Conservation (phyloP, 2,113 vertebrate genomes). For the Panurus biarmicus region DNA sequence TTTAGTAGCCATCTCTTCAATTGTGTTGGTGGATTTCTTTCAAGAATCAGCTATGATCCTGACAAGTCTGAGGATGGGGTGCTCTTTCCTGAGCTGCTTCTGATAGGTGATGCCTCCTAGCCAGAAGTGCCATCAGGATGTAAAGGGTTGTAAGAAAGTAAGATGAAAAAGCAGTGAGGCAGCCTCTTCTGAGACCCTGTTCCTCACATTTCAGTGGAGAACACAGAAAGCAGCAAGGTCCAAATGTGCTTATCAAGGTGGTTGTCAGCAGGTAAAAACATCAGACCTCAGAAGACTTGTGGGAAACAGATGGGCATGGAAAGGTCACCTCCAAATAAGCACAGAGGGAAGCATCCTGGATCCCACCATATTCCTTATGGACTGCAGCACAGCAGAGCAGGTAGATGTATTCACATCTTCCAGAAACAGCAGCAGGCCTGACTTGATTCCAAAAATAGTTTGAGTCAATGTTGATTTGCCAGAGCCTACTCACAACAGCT, state of each 20-base stretch:
- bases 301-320: neutral
- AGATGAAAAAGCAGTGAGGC: neutral
- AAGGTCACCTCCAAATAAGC: conserved; percentile 14
- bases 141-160: neutral
- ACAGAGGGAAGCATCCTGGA: neutral
- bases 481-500: conserved; percentile 44
- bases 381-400: neutral
- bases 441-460: conserved; percentile 41
- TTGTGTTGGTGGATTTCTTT: neutral
- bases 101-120: neutral
- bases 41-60: neutral
- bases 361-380: neutral
- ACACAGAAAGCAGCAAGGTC: neutral
- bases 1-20: neutral
- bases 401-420: conserved; percentile 14
- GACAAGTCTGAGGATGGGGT: neutral
- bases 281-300: neutral
- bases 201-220: neutral
- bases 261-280: neutral
- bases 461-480: conserved; percentile 45
- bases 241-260: neutral
- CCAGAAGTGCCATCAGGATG: neutral
- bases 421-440: conserved; percentile 35
- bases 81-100: neutral
- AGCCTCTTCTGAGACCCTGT: neutral